Evolutionary conservation across 2,113 vertebrate species (phyloP), one percentile per base, ranked within the genome.

Genomic region (Clupea harengus): DNA sequence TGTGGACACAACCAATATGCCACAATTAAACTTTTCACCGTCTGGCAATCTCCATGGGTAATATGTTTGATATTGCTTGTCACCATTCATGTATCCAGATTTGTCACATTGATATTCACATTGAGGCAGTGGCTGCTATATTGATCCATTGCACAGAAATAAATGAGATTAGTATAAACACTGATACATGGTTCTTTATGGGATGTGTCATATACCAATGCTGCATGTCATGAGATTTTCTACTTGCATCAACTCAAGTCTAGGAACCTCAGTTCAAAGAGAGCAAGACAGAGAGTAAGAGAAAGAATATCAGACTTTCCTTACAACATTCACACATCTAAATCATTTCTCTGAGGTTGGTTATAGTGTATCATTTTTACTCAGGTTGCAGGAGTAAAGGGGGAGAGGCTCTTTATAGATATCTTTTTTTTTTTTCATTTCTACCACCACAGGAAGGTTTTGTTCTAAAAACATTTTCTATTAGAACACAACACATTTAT

Each of bases 21-120:
- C 91, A 94, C 93, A 92, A 92, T 89, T 46, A 87, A 91, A 78
- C 72, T 72, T 90, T 87, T 86, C 25, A 72, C 45, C n/a, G n/a
- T 85, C 10, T 49, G 22, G 39, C 47, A 15, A 45, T 85, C 87
- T 54, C 11, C 4, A 39, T 78, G 32, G 72, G 72, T 78, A 78
- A 78, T 78, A 44, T 78, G 44, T 84, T 81, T 84, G 28, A 83
- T 87, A 87, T 87, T 86, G 84, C 49, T 85, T 32, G 28, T 78
- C 78, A 82, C 64, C 81, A 82, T 47, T 46, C 45, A 49, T 72
- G 80, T 47, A 78, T 84, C n/a, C 84, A 64, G 25, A 46, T 25
- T 60, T 52, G n/a, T 85, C 57, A 85, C 44, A n/a, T 52, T 32
- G 83, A 45, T 39, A 78, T 78, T 78, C 28, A 78, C 28, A 39